Conservation (phyloP, 2,888 invertebrate species). For the Acanthosepion lycidas region DNA sequence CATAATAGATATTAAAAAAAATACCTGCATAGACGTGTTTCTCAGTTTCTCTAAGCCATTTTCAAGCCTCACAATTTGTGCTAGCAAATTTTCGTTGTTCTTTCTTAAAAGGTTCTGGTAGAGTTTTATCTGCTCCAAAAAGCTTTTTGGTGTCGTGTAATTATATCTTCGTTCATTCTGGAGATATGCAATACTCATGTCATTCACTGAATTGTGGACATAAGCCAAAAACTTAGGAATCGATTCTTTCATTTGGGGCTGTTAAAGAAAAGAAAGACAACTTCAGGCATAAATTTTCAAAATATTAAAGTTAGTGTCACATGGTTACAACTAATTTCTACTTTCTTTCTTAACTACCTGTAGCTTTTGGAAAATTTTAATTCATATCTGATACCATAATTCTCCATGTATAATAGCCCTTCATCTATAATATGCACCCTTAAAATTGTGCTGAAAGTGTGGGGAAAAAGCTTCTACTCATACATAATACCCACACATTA, state of each 20-base stretch:
- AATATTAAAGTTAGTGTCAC: too few species aligned
- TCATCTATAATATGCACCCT: too few species aligned
- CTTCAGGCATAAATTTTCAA: too few species aligned
- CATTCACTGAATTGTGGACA: conserved; percentile 93
- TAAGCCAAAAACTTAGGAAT: conserved; percentile 95
- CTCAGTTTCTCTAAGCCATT: conserved; percentile 93
- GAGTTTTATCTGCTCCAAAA: conserved; percentile 93
- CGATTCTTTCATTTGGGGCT: conserved; percentile 85
- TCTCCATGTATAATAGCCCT: too few species aligned
- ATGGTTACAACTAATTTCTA: too few species aligned
- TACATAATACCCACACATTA: too few species aligned
- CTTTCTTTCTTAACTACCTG: too few species aligned
- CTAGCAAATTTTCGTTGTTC: conserved; percentile 89
- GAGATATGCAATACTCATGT: conserved; percentile 88
- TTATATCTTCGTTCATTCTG: conserved; percentile 94
- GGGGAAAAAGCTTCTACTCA: too few species aligned
- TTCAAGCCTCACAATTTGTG: conserved; percentile 89
- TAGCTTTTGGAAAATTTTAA: too few species aligned
- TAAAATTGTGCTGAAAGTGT: too few species aligned
- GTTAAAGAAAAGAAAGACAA: conserved; percentile 59
- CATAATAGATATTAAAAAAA: neutral
- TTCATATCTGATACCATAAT: too few species aligned
- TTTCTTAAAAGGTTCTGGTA: conserved; percentile 89
- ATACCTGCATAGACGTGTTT: conserved; percentile 88
- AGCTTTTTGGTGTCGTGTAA: conserved; percentile 97